These are phyloP conservation scores for Vollenhovia emeryi DNA, from an alignment of 1,140 invertebrate species.

Conservation along the genomic window DNA sequence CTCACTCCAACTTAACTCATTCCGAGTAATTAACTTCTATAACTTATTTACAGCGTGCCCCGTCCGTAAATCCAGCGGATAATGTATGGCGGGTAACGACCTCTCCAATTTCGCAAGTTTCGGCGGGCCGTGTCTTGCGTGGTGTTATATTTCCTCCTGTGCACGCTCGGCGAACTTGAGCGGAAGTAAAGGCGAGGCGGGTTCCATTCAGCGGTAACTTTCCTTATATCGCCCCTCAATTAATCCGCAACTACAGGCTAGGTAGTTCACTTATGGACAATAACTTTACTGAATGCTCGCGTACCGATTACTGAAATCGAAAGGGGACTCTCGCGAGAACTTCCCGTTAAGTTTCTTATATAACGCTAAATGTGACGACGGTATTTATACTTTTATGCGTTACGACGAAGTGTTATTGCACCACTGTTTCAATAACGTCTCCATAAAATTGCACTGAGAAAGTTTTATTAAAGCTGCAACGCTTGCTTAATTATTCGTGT, in stretches of 20 bases:
- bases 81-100: constrained; percentile 15
- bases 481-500: no score
- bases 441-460: no score
- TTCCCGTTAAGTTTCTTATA: background rate
- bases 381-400: no score
- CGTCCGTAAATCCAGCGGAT: constrained; percentile 1
- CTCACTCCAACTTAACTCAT: constrained; percentile 5
- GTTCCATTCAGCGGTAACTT: background rate
- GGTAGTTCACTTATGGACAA: background rate
- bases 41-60: constrained; percentile 23
- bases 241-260: background rate
- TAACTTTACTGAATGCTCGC: background rate
- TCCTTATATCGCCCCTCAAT: constrained; percentile 19
- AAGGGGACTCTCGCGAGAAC: background rate
- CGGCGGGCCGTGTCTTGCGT: background rate
- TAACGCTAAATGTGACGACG: background rate
- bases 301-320: background rate
- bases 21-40: constrained; percentile 11
- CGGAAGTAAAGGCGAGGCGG: background rate
- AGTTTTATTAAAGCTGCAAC: no score
- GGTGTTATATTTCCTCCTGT: background rate
- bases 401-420: no score
- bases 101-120: constrained; percentile 31
- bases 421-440: no score
- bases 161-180: no score